Conservation (phyloP, 2,888 invertebrate species). For the Stenoptilia bipunctidactyla region DNA sequence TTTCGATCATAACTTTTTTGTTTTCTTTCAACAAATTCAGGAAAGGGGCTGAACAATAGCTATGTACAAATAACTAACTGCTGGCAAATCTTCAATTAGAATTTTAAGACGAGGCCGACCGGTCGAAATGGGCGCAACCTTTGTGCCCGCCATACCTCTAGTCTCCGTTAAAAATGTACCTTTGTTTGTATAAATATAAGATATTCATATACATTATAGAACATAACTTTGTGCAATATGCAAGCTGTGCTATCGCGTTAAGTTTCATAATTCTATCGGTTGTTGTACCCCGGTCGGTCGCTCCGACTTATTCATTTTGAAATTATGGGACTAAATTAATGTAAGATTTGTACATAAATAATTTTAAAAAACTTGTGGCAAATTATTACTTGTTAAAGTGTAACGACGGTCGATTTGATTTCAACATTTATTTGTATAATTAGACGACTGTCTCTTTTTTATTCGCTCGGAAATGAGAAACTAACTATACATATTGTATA, state of each 20-base stretch:
- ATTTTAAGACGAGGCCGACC: too few species aligned
- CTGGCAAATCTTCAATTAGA: too few species aligned
- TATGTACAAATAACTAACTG: too few species aligned
- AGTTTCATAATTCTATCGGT: slow-evolving; percentile 50
- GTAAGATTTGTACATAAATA: slow-evolving; percentile 67
- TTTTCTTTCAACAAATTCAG: too few species aligned
- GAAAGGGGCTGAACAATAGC: too few species aligned
- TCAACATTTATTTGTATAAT: slow-evolving; percentile 49
- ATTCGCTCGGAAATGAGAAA: slow-evolving; percentile 35
- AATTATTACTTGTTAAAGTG: slow-evolving; percentile 61
- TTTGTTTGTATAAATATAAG: too few species aligned
- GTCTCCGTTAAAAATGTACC: too few species aligned
- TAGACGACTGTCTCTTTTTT: slow-evolving; percentile 40
- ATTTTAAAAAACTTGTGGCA: slow-evolving; percentile 57
- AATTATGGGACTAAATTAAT: slow-evolving; percentile 68
- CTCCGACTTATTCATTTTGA: slow-evolving; percentile 45
- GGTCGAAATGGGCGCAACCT: too few species aligned
- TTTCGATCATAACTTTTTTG: too few species aligned
- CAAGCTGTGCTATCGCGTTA: slow-evolving; percentile 22
- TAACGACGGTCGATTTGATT: slow-evolving; percentile 48
- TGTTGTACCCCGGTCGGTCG: slow-evolving; percentile 22
- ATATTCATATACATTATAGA: too few species aligned
- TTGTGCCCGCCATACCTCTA: too few species aligned
- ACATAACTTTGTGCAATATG: too few species aligned
- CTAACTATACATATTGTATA: slow-evolving; percentile 66